Evolutionary conservation across 2,888 invertebrate genomes (phyloP).

Genomic region (Carcina quercana): DNA sequence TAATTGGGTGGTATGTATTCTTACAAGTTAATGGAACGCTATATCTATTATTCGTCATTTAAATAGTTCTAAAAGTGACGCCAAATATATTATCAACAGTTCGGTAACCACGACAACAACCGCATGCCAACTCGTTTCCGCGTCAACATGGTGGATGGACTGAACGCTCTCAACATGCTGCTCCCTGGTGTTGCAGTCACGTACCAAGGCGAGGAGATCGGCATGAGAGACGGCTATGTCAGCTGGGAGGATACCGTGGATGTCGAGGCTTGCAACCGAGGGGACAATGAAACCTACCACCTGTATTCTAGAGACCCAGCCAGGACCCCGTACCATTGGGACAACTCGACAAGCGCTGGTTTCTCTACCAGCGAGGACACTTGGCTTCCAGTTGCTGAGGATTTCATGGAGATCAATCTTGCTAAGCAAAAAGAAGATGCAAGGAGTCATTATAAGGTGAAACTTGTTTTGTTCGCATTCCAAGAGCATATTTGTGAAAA

Average conservation of each 20-base stretch:
- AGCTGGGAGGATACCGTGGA: slow-evolving; percentile 75
- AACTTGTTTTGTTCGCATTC: too few species aligned
- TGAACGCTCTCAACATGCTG: slow-evolving; percentile 80
- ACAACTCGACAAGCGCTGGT: slow-evolving; percentile 69
- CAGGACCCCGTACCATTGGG: slow-evolving; percentile 80
- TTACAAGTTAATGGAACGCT: neutral
- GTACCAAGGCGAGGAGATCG: slow-evolving; percentile 89
- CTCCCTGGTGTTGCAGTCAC: slow-evolving; percentile 85
- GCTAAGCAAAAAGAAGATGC: slow-evolving; percentile 59
- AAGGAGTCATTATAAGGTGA: slow-evolving; percentile 69
- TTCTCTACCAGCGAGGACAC: slow-evolving; percentile 73
- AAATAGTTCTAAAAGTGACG: neutral
- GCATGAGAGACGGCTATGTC: slow-evolving; percentile 77
- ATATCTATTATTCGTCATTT: neutral
- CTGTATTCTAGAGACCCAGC: slow-evolving; percentile 75
- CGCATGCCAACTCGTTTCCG: slow-evolving; percentile 78
- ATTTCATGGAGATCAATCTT: slow-evolving; percentile 75
- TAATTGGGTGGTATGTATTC: slow-evolving; percentile 77
- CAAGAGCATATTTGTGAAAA: too few species aligned
- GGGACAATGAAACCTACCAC: slow-evolving; percentile 65
- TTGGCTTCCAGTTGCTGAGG: slow-evolving; percentile 80
- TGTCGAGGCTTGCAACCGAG: slow-evolving; percentile 71
- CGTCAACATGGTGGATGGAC: slow-evolving; percentile 76
- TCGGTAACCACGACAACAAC: slow-evolving; percentile 81
- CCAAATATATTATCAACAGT: slow-evolving; percentile 40